A percentile compares a stretch with the other conserved stretches of the same genome.
Conservation (phyloP, 2,797 vertebrate species). For the Lateolabrax maculatus region DNA sequence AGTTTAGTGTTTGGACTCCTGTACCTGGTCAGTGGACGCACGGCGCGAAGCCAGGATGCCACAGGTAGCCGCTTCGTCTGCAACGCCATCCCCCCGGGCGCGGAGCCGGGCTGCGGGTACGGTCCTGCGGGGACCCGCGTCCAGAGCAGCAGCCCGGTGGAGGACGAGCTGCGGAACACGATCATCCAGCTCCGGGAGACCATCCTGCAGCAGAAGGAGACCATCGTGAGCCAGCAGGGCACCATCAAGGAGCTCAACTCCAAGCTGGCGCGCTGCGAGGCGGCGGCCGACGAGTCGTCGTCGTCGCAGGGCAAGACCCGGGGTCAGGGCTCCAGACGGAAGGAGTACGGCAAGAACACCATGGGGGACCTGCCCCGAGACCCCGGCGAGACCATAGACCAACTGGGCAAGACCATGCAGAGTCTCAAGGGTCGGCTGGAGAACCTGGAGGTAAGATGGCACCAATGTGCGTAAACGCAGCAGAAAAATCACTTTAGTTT, state of each 20-base stretch:
- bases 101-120: constrained; percentile 89
- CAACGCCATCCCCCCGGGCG: constrained; percentile 91
- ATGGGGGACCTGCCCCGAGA: constrained; percentile 97
- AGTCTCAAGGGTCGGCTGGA: constrained; percentile 94
- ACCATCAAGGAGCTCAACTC: constrained; percentile 95
- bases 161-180: constrained; percentile 92
- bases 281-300: constrained; percentile 79
- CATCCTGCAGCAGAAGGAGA: constrained; percentile 96
- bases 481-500: neutral
- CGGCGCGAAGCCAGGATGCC: constrained; percentile 74
- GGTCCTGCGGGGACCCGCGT: constrained; percentile 85
- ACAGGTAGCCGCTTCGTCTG: constrained; percentile 94
- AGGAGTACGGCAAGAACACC: constrained; percentile 90
- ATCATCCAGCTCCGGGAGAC: constrained; percentile 96
- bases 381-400: constrained; percentile 91
- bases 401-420: constrained; percentile 97
- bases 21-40: constrained; percentile 74
- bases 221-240: constrained; percentile 93
- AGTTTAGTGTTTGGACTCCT: constrained; percentile 81
- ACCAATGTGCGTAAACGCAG: constrained; percentile 34
- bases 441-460: constrained; percentile 91
- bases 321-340: constrained; percentile 86
- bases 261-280: constrained; percentile 95
- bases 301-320: constrained; percentile 85
- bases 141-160: constrained; percentile 87